Evolutionary conservation across 2,797 vertebrate species (phyloP).

Genomic region (Chloroceryle inda): DNA sequence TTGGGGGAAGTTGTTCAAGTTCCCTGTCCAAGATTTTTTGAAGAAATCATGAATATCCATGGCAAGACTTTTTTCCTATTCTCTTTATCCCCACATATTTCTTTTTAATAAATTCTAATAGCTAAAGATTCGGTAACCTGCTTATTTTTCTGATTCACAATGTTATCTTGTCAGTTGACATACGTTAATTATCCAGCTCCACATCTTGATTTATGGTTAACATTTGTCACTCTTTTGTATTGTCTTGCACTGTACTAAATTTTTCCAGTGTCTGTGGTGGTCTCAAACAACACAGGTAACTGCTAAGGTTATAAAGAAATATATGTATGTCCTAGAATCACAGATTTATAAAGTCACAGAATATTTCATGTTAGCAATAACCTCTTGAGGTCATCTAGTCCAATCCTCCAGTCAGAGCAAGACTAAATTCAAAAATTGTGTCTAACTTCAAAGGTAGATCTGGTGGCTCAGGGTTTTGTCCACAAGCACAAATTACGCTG

Average conservation of each 20-base stretch:
- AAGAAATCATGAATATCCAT: constrained; percentile 85
- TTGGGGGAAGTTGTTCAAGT: constrained; percentile 85
- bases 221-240: not conserved
- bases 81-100: not conserved
- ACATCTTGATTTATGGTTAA: not conserved
- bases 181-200: not conserved
- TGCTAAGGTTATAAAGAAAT: not conserved
- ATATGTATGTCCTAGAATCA: not conserved
- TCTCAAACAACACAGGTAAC: not conserved
- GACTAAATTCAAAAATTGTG: not conserved
- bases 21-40: constrained; percentile 86
- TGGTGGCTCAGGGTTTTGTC: not conserved
- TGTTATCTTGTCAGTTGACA: not conserved
- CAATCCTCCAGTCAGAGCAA: not conserved
- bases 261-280: not conserved
- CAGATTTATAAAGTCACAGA: not conserved
- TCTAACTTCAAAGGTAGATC: not conserved
- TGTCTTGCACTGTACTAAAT: not conserved
- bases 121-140: not conserved
- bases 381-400: not conserved
- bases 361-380: not conserved
- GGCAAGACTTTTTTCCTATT: constrained; percentile 66
- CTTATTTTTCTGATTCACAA: not conserved
- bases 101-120: not conserved
- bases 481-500: not conserved